Percentiles rank a stretch among this genome's conserved stretches.
Evolutionary conservation across 2,113 vertebrate species (phyloP).

Genomic region (Ptyas mucosa): DNA sequence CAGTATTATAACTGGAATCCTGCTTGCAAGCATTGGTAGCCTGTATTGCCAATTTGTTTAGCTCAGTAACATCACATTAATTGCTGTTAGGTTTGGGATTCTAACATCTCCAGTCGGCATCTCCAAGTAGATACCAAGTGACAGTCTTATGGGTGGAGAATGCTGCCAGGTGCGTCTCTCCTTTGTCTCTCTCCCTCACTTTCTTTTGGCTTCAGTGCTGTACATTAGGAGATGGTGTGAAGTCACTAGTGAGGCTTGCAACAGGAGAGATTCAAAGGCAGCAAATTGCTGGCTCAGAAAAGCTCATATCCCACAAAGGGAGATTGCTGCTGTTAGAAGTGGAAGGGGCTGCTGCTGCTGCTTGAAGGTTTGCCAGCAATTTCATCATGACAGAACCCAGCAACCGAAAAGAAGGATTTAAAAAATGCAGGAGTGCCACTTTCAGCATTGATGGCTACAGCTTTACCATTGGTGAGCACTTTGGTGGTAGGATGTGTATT

Average conservation of each 20-base stretch:
- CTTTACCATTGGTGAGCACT: constrained; percentile 90
- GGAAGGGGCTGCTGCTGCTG: background rate
- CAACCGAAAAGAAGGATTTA: constrained; percentile 87
- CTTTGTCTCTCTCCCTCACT: background rate
- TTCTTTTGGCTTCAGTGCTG: constrained; percentile 15
- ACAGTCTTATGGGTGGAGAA: constrained; percentile 62
- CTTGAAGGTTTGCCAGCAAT: constrained; percentile 30
- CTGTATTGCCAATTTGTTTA: constrained; percentile 7
- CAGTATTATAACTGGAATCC: constrained; percentile 9
- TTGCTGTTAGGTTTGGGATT: background rate
- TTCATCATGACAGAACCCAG: constrained; percentile 80
- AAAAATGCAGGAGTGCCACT: constrained; percentile 90
- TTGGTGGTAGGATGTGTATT: background rate
- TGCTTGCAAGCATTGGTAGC: background rate
- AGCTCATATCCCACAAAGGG: constrained; percentile 5
- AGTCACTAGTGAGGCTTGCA: constrained; percentile 42
- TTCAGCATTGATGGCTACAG: constrained; percentile 97
- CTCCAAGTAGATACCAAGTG: constrained; percentile 28
- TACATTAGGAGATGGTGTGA: constrained; percentile 43
- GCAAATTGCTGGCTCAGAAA: constrained; percentile 11
- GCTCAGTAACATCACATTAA: background rate
- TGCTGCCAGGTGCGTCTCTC: constrained; percentile 35
- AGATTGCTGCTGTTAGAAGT: background rate
- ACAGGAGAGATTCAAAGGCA: constrained; percentile 39
- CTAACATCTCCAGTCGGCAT: constrained; percentile 33